Evolutionary conservation across 2,797 vertebrate genomes (phyloP).

Genomic region (Mormyrops attenuatus): DNA sequence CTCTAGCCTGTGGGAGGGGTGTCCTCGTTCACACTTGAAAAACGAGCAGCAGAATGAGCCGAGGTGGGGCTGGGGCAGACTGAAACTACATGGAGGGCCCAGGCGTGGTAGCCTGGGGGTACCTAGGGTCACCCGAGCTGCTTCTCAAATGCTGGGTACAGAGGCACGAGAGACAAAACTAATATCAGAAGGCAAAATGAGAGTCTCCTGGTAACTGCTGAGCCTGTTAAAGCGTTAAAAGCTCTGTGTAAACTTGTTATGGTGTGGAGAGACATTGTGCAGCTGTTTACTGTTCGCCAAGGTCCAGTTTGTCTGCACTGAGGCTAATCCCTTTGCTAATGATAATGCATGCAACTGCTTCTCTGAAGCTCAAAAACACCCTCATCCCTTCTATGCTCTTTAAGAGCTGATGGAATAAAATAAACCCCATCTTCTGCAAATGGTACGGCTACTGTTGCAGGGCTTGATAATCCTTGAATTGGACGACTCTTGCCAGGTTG

Average conservation of each 20-base stretch:
- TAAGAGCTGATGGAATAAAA: conserved; percentile 43
- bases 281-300: neutral
- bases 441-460: conserved; percentile 24
- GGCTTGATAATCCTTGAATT: conserved; percentile 16
- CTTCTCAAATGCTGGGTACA: neutral
- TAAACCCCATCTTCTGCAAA: conserved; percentile 42
- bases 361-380: neutral
- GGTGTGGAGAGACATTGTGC: neutral
- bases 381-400: conserved; percentile 32
- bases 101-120: neutral
- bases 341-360: neutral
- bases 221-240: neutral
- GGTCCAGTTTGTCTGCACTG: neutral
- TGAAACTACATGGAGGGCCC: neutral
- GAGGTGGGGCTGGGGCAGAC: neutral
- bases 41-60: neutral
- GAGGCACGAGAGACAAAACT: neutral
- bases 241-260: neutral
- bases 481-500: conserved; percentile 19
- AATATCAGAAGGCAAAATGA: neutral
- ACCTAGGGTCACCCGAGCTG: neutral
- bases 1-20: neutral
- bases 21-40: neutral
- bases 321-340: neutral
- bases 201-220: neutral